These are phyloP conservation scores for Chesias legatella DNA, from an alignment of 2,888 invertebrate species.

Conservation along the genomic window DNA sequence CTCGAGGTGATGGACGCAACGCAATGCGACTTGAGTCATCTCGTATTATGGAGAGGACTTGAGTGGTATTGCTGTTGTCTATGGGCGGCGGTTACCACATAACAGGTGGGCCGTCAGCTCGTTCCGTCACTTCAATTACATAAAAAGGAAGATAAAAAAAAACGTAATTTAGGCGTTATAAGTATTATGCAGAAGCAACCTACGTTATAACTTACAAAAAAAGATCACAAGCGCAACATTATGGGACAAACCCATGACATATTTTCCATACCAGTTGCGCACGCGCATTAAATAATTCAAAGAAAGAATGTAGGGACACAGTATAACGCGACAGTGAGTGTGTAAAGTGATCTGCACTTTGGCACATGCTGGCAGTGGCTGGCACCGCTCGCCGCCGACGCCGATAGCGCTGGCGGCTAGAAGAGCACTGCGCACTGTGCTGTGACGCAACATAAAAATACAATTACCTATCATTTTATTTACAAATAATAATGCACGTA, in stretches of 20 bases:
- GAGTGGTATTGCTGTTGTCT: no score
- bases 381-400: constrained; percentile 43
- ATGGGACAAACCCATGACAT: constrained; percentile 7
- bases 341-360: constrained; percentile 20
- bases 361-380: constrained; percentile 66
- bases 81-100: no score
- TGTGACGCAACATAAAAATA: constrained; percentile 28
- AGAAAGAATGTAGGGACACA: constrained; percentile 13
- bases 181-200: no score
- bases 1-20: no score
- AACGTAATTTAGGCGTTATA: no score
- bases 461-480: constrained; percentile 5
- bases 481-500: not conserved
- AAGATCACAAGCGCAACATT: constrained; percentile 10
- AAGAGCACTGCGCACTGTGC: constrained; percentile 30
- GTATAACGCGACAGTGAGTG: constrained; percentile 5
- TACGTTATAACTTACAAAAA: constrained; percentile 8
- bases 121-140: no score
- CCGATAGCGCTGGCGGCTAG: constrained; percentile 46
- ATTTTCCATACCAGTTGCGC: constrained; percentile 11
- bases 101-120: no score
- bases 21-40: no score
- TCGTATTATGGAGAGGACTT: no score
- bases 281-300: constrained; percentile 21
- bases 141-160: no score